These are phyloP conservation scores for Alloscopus bannaensis DNA, from an alignment of 2,888 invertebrate genomes.

Conservation along the genomic window DNA sequence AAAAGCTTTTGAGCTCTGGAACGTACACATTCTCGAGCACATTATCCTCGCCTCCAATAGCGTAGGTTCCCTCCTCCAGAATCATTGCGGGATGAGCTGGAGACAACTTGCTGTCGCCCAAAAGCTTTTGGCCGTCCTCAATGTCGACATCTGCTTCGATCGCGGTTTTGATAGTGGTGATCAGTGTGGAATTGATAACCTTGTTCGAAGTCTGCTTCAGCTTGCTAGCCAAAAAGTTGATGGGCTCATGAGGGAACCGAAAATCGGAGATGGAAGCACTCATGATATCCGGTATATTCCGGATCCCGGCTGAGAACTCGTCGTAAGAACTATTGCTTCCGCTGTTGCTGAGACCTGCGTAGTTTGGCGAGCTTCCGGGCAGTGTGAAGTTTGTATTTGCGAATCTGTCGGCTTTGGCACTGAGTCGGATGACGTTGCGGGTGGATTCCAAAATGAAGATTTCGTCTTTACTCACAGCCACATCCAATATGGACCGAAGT, in stretches of 20 bases:
- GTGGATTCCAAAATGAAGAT: constrained; percentile 89
- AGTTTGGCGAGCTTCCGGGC: constrained; percentile 21
- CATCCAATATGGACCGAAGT: constrained; percentile 76
- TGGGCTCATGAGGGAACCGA: constrained; percentile 58
- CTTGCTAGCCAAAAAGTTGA: constrained; percentile 61
- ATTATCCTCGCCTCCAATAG: too few species aligned
- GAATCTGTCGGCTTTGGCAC: constrained; percentile 81
- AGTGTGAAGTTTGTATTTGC: constrained; percentile 5
- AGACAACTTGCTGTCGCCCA: background rate
- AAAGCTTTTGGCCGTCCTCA: constrained; percentile 61
- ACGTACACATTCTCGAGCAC: too few species aligned
- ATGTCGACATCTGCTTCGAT: constrained; percentile 67
- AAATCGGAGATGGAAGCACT: constrained; percentile 65
- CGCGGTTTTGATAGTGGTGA: constrained; percentile 62
- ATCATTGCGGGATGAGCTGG: background rate
- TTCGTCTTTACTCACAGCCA: constrained; percentile 76
- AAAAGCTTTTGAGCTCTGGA: constrained; percentile 48
- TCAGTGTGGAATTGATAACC: constrained; percentile 50
- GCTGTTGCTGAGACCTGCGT: background rate
- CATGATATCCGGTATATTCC: constrained; percentile 60
- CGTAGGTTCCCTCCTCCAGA: too few species aligned
- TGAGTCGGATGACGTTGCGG: constrained; percentile 86
- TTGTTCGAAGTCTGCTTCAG: constrained; percentile 64
- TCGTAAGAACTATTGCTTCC: constrained; percentile 10
- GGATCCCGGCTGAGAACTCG: constrained; percentile 18